Evolutionary conservation across 2,888 invertebrate species (phyloP).

Genomic region (Phortica magna): DNA sequence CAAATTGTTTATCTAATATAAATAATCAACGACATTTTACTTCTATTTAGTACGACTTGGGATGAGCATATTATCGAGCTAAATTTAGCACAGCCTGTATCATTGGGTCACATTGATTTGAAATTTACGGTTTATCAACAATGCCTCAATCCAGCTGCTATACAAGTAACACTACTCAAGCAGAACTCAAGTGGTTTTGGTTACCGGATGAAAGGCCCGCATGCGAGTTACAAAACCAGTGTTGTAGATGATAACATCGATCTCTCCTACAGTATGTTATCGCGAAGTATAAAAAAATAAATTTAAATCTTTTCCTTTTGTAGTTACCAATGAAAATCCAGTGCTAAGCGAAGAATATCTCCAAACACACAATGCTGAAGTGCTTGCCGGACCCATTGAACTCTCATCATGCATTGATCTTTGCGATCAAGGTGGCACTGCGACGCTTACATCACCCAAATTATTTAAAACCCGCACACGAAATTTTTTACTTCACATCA

Average conservation of each 20-base stretch:
- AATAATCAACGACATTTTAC: not conserved
- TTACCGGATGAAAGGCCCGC: conserved; percentile 79
- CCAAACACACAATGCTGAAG: conserved; percentile 92
- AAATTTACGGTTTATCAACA: conserved; percentile 89
- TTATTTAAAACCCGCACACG: conserved; percentile 87
- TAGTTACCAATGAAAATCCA: conserved; percentile 83
- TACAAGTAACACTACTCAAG: conserved; percentile 86
- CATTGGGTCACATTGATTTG: conserved; percentile 93
- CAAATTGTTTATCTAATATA: not conserved
- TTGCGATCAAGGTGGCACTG: conserved; percentile 89
- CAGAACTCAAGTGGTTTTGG: conserved; percentile 85
- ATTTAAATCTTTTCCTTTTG: conserved; percentile 8
- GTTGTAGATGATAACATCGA: conserved; percentile 76
- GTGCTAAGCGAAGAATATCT: conserved; percentile 89
- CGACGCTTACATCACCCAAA: conserved; percentile 92
- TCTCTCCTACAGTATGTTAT: conserved; percentile 59
- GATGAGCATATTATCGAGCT: conserved; percentile 95
- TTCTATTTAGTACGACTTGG: conserved; percentile 84
- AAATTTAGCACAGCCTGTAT: conserved; percentile 87
- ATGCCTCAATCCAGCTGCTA: conserved; percentile 87
- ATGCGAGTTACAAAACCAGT: conserved; percentile 75
- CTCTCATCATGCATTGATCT: conserved; percentile 90
- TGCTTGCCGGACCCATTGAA: conserved; percentile 92
- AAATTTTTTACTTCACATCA: conserved; percentile 89
- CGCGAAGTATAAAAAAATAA: not conserved